phyloP scores from a whole-genome alignment of 1,140 invertebrate species.

The Holotrichia oblita region DNA sequence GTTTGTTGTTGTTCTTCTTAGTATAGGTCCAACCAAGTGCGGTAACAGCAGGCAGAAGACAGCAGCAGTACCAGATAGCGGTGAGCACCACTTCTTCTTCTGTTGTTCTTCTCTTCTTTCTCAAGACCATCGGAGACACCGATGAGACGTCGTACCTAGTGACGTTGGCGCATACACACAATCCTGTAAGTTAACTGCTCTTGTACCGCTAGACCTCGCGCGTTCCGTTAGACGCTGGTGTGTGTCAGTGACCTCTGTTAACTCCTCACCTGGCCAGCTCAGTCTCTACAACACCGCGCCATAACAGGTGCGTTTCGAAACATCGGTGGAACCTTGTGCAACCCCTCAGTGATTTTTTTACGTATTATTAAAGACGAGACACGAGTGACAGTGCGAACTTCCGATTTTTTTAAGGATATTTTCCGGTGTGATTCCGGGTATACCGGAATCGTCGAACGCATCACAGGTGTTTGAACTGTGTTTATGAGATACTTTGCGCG shows the following conservation, averaged over 20 bases:
- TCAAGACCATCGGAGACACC: conserved; percentile 43
- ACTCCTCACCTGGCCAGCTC: conserved; percentile 58
- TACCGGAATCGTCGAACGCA: not conserved
- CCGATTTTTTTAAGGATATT: not conserved
- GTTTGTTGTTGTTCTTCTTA: conserved; percentile 17
- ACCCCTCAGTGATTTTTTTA: conserved; percentile 40
- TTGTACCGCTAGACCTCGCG: conserved; percentile 57
- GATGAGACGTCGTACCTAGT: conserved; percentile 48
- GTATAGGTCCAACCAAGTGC: not conserved
- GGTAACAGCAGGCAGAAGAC: conserved; percentile 15
- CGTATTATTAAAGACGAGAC: conserved; percentile 21
- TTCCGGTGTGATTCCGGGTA: conserved; percentile 23
- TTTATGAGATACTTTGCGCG: conserved; percentile 9
- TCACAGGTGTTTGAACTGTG: conserved; percentile 14
- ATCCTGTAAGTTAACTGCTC: conserved; percentile 60
- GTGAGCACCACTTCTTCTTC: conserved; percentile 25
- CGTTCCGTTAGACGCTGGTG: conserved; percentile 55
- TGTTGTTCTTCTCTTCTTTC: conserved; percentile 6
- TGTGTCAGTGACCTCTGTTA: conserved; percentile 58
- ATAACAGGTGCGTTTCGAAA: conserved; percentile 56
- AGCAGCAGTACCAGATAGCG: conserved; percentile 8
- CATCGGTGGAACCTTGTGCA: conserved; percentile 40
- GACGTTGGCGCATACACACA: conserved; percentile 55
- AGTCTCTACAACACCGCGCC: conserved; percentile 57
- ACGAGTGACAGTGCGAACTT: conserved; percentile 1